A percentile compares a stretch with the other conserved stretches of the same genome.
These are phyloP conservation scores for Rattus norvegicus DNA, from an alignment of 2,113 vertebrate species.

Conservation along the genomic window GRCr8 NC_086032.1:24985501-24986000, in stretches of 20 bases:
- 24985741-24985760: conserved; percentile 23
- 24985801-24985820: conserved; percentile 58
- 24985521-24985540: not conserved
- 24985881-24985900: conserved; percentile 11
- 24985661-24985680: not conserved
- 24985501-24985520: not conserved
- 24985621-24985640: conserved; percentile 13
- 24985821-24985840: conserved; percentile 47
- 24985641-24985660: not conserved
- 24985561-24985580: conserved; percentile 2
- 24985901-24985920: not conserved
- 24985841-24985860: conserved; percentile 62
- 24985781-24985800: conserved; percentile 56
- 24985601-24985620: not conserved
- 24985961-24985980: conserved; percentile 14
- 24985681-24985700: conserved; percentile 4
- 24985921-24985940: conserved; percentile 20
- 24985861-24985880: conserved; percentile 34
- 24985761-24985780: conserved; percentile 46
- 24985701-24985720: conserved; percentile 16
- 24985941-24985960: not conserved
- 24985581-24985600: conserved; percentile 40
- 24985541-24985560: not conserved
- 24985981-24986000: conserved; percentile 38
- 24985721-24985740: conserved; percentile 24